Evolutionary conservation across 2,888 invertebrate genomes (phyloP).

Genomic region (Phaonia tiefii): DNA sequence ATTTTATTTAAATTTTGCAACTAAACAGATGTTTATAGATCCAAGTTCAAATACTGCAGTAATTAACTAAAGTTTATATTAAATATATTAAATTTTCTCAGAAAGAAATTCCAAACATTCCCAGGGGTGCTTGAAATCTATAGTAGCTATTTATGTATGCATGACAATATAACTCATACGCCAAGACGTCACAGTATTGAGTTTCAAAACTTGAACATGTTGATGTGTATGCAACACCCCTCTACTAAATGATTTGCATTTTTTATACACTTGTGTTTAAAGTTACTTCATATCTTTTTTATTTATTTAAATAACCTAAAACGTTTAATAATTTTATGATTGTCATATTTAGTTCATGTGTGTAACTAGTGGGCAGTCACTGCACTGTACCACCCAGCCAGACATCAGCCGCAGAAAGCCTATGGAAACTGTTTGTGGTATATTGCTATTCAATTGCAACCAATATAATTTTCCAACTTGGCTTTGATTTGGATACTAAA

Average conservation of each 20-base stretch:
- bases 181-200: conserved; percentile 5
- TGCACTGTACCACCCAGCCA: not conserved
- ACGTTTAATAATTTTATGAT: conserved; percentile 13
- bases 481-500: not conserved
- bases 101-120: not conserved
- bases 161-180: conserved; percentile 20
- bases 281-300: not conserved
- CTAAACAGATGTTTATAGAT: conserved; percentile 9
- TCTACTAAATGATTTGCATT: not conserved
- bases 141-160: not conserved
- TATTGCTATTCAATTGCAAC: conserved; percentile 24
- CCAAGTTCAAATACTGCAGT: not conserved
- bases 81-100: not conserved
- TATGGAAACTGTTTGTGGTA: not conserved
- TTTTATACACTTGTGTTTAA: not conserved
- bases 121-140: not conserved
- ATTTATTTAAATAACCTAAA: not conserved
- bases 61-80: conserved; percentile 9
- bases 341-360: conserved; percentile 38
- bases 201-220: not conserved
- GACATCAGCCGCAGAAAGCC: not conserved
- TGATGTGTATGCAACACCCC: too few species aligned
- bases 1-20: conserved; percentile 39
- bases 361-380: not conserved
- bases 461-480: not conserved